Evolutionary conservation across 2,113 vertebrate species (phyloP).

Genomic region (Thymallus thymallus): DNA sequence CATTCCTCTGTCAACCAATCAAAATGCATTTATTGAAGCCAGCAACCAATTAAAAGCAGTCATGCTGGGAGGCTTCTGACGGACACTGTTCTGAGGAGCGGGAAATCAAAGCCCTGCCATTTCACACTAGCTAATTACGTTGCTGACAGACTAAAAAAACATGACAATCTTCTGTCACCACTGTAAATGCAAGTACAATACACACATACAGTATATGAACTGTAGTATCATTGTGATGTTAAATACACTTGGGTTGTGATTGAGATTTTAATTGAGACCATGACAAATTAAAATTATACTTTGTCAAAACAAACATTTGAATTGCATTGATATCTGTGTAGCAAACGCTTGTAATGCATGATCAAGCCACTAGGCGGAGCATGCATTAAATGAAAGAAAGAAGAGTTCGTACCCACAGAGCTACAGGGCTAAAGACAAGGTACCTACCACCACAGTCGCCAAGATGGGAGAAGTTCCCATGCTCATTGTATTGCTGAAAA

Average conservation of each 20-base stretch:
- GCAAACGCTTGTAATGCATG: slow-evolving; percentile 29
- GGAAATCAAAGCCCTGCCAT: neutral
- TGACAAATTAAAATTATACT: too few species aligned
- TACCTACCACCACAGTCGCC: slow-evolving; percentile 92
- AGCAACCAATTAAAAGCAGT: neutral
- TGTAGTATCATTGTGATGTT: too few species aligned
- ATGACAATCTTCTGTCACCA: neutral
- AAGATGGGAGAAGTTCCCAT: slow-evolving; percentile 86
- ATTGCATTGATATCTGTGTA: too few species aligned
- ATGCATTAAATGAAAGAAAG: slow-evolving; percentile 10
- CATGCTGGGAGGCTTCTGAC: slow-evolving; percentile 1
- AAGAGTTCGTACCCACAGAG: neutral
- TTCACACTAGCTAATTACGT: neutral
- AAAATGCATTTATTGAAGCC: neutral
- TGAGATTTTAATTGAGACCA: too few species aligned
- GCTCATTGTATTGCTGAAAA: slow-evolving; percentile 89
- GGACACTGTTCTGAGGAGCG: neutral
- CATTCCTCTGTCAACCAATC: slow-evolving; percentile 1
- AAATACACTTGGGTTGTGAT: too few species aligned
- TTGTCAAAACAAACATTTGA: too few species aligned
- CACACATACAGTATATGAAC: neutral
- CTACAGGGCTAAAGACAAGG: neutral
- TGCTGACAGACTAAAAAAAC: neutral
- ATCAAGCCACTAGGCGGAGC: slow-evolving; percentile 58
- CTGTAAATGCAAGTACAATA: neutral